phyloP scores from a whole-genome alignment of 2,888 invertebrate species.

The Spodoptera exigua region DNA sequence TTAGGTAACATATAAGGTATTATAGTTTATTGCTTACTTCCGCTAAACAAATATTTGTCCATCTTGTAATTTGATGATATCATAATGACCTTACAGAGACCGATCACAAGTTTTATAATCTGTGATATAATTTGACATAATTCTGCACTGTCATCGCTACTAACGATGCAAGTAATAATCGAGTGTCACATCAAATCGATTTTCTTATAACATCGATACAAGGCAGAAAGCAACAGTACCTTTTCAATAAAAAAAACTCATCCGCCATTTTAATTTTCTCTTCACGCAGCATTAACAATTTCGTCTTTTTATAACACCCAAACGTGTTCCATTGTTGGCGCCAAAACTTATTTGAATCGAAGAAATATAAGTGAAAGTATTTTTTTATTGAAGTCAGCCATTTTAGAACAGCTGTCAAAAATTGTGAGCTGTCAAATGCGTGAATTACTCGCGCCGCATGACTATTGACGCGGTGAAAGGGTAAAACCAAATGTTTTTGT shows the following conservation, averaged over 20 bases:
- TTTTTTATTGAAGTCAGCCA: slow-evolving; percentile 59
- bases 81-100: slow-evolving; percentile 32
- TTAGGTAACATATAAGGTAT: slow-evolving; percentile 5
- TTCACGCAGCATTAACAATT: slow-evolving; percentile 72
- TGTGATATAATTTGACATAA: slow-evolving; percentile 31
- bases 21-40: slow-evolving; percentile 19
- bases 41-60: slow-evolving; percentile 29
- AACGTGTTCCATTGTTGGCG: slow-evolving; percentile 72
- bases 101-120: slow-evolving; percentile 43
- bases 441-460: slow-evolving; percentile 53
- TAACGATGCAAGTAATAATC: slow-evolving; percentile 29
- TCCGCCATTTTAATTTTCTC: slow-evolving; percentile 70
- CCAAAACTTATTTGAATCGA: slow-evolving; percentile 65
- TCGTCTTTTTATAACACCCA: slow-evolving; percentile 72
- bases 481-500: slow-evolving; percentile 42
- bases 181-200: slow-evolving; percentile 19
- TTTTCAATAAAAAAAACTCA: slow-evolving; percentile 19
- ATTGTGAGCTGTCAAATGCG: slow-evolving; percentile 62
- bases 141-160: slow-evolving; percentile 30
- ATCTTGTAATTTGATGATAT: slow-evolving; percentile 50
- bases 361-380: slow-evolving; percentile 78
- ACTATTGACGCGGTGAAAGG: slow-evolving; percentile 63
- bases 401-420: slow-evolving; percentile 72
- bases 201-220: slow-evolving; percentile 28
- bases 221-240: slow-evolving; percentile 16